Evolutionary conservation across 2,113 vertebrate genomes (phyloP), one percentile per base, ranked within the genome.

Genomic region (Hassar affinis): DNA sequence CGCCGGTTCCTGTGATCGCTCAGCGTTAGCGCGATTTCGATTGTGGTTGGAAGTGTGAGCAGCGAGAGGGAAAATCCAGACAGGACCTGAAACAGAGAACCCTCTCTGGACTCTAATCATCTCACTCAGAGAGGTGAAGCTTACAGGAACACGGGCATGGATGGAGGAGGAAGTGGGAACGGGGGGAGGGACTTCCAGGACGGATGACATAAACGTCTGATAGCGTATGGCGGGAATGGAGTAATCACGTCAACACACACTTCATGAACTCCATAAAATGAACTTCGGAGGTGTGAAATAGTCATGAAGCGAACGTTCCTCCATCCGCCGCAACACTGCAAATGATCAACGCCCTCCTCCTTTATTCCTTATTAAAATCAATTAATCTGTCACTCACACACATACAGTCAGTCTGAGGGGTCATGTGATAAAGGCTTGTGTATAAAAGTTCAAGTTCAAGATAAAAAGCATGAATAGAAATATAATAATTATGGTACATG

Each of bases 191-290:
- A 52, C 45, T 80, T 80, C 79, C 79, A 80, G 79, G 30, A 51
- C 12, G 33, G 47, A 66, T 80, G 47, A 69, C 62, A 52, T 80
- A 51, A 69, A 52, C 62, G 3, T 42, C 79, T 80, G 18, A 22
- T 33, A 49, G 52, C 62, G 11, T 64, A 51, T 80, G 49, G 79
- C 47, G 79, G 62, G 76, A 81, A 90, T 72, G 85, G 82, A 52
- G 83, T 80, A 35, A 68, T 62, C 27, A 68, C 25, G 59, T 78
- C 49, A 22, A 52, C 72, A 33, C 27, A 22, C 27, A 75, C 47
- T 75, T 51, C 17, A 11, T 30, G 5, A 27, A 74, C 25, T n/a
- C n/a, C 17, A 74, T 20, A 20, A 47, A 45, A 49, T 51, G 51
- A 49, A 18, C n/a, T 18, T 18, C 12, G 8, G n/a, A 27, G 47